Evolutionary conservation across 1,140 invertebrate genomes (phyloP).

Genomic region (Temnothorax longispinosus): DNA sequence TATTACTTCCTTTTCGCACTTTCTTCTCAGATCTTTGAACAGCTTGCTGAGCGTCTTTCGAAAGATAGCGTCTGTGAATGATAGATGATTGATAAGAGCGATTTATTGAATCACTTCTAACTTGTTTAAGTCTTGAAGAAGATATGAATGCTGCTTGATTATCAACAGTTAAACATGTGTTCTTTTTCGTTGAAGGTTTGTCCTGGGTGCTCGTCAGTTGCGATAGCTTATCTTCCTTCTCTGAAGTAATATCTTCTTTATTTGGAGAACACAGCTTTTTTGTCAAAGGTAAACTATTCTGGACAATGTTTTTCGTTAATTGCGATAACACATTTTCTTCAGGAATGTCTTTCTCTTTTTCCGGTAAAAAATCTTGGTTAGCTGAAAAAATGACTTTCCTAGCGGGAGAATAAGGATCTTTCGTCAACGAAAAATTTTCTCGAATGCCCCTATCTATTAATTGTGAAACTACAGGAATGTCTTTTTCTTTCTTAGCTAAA

Average conservation of each 20-base stretch:
- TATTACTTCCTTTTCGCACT: background rate
- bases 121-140: background rate
- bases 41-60: background rate
- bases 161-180: background rate
- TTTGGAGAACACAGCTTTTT: background rate
- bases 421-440: background rate
- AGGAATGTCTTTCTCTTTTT: background rate
- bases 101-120: background rate
- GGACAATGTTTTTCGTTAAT: background rate
- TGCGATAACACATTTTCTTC: background rate
- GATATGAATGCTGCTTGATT: background rate
- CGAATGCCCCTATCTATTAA: background rate
- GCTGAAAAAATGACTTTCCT: background rate
- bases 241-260: background rate
- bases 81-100: background rate
- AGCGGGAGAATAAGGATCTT: background rate
- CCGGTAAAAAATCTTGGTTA: background rate
- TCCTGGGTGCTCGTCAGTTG: background rate
- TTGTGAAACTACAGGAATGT: background rate
- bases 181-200: background rate
- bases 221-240: background rate
- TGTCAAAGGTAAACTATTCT: background rate
- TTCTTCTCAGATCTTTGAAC: conserved; percentile 16
- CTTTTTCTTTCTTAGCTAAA: background rate
- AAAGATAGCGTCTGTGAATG: conserved; percentile 3